Conservation (phyloP, 2,888 invertebrate genomes). For the Oscheius sp. region DNA sequence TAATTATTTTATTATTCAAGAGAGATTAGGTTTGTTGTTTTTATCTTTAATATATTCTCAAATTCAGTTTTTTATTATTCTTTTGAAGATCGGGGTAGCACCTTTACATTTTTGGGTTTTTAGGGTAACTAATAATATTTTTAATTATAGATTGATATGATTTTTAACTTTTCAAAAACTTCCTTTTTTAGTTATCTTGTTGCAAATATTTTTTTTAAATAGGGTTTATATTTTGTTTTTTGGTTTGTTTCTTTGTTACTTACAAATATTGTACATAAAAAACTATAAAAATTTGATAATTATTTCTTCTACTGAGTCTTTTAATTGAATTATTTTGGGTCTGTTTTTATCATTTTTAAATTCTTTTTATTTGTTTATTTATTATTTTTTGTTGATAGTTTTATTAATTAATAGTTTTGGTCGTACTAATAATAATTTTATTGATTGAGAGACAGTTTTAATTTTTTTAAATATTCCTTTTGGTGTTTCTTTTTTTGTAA, state of each 20-base stretch:
- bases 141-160: constrained; percentile 45
- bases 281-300: constrained; percentile 49
- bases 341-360: constrained; percentile 46
- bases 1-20: constrained; percentile 55
- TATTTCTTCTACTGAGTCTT: constrained; percentile 53
- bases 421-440: constrained; percentile 36
- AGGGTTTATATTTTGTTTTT: constrained; percentile 42
- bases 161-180: constrained; percentile 59
- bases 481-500: constrained; percentile 52
- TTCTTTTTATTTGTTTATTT: constrained; percentile 48
- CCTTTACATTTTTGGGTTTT: constrained; percentile 53
- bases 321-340: constrained; percentile 71
- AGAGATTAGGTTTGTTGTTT: constrained; percentile 49
- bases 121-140: constrained; percentile 46
- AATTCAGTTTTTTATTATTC: constrained; percentile 49
- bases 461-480: constrained; percentile 52
- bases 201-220: constrained; percentile 41
- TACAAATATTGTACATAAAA: constrained; percentile 51
- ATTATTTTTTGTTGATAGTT: constrained; percentile 51
- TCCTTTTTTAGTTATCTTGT: constrained; percentile 78
- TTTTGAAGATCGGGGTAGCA: constrained; percentile 50
- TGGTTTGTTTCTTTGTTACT: constrained; percentile 51
- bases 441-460: constrained; percentile 45
- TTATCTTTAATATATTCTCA: constrained; percentile 39
- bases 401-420: constrained; percentile 47